Base-by-base conservation (phyloP, 2,113 vertebrate genomes). In the Alethe castanea region DNA sequence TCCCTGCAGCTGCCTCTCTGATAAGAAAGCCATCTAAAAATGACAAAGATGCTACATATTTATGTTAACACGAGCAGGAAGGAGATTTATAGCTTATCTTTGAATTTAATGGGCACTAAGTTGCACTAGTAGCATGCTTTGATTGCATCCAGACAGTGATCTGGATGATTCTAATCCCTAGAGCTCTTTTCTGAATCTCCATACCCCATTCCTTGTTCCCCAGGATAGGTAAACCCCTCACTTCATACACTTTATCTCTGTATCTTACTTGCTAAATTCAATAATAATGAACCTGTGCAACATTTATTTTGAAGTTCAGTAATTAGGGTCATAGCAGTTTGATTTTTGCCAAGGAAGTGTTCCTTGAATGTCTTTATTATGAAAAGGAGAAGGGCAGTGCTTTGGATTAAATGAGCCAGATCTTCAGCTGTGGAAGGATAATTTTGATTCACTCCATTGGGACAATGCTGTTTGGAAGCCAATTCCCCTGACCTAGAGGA, bases 401-500 rank as follows among this genome's bases (percentile, higher is more conserved):
- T 86, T 85, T 20, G 45, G 36, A 82, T 72, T 69, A 89, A 94
- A 88, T 52, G 50, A 88, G 57, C 8, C 48, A 93, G 45, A 71
- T 36, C 66, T 94, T 89, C 54, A 91, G 33, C 77, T 77, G 14
- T 61, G 84, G 70, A 96, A 92, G 64, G 42, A 88, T 93, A 83
- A 81, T 42, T 90, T 80, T 92, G 10, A 80, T 93, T 90, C 47
- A 60, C n/a, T 91, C 45, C 70, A 94, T 50, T 79, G 83, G 61
- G 84, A 94, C 47, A 88, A 67, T 8, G 24, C 6, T 70, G 38
- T 47, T 86, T 7, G 4, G 73, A 91, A 90, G 79, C 67, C 89
- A 94, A 0, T 81, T 92, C 81, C 61, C 69, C 74, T 95, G 94
- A 89, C 64, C 79, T 80, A 86, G 89, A 78, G 81, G 67, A 92